phyloP scores from a whole-genome alignment of 2,113 vertebrate species.

The Equus przewalskii region DNA sequence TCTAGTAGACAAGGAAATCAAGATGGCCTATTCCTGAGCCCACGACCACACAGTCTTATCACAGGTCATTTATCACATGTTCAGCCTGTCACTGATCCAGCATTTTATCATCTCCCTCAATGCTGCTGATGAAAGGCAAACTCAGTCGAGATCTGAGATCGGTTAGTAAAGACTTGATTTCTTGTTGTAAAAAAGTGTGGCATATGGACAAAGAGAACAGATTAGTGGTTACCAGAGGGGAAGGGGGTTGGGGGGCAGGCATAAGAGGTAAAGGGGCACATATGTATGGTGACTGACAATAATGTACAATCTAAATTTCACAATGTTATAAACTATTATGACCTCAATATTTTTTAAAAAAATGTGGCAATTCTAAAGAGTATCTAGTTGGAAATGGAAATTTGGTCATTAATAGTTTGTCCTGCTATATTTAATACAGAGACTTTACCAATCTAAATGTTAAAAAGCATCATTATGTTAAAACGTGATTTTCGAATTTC shows the following conservation, averaged over 20 bases:
- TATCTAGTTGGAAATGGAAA: conserved; percentile 27
- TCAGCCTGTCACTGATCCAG: not conserved
- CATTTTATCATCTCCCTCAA: not conserved
- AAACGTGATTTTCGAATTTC: conserved; percentile 53
- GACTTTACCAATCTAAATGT: conserved; percentile 18
- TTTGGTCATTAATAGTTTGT: conserved; percentile 30
- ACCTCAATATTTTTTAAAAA: not conserved
- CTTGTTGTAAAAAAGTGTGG: not conserved
- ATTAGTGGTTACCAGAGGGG: too few relatives aligned
- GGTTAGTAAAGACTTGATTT: conserved; percentile 1
- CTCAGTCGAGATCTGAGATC: not conserved
- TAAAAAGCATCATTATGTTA: conserved; percentile 31
- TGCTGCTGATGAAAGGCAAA: not conserved
- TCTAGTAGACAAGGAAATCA: not conserved
- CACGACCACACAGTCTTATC: not conserved
- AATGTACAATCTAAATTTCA: too few relatives aligned
- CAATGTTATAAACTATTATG: too few relatives aligned
- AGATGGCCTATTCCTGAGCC: not conserved
- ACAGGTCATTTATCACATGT: not conserved
- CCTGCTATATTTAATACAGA: conserved; percentile 3
- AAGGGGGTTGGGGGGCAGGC: too few relatives aligned
- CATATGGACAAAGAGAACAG: too few relatives aligned
- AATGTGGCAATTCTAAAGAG: not conserved
- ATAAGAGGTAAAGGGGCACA: too few relatives aligned
- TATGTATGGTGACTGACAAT: too few relatives aligned